Base-by-base conservation (phyloP, 2,797 vertebrate species). In the Acipenser transmontanus region DNA sequence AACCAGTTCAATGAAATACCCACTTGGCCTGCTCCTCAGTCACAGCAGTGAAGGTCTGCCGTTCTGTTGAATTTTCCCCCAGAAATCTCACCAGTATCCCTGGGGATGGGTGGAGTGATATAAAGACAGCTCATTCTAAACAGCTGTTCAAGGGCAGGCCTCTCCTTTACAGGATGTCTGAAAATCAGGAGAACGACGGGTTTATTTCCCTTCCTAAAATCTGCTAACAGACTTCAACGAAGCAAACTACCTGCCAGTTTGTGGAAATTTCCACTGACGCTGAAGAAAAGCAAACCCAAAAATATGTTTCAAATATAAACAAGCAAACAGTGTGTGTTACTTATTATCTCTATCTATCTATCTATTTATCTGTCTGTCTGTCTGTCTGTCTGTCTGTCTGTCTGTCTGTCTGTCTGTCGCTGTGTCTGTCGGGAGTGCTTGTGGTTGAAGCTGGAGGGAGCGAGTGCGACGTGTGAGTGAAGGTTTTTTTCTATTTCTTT, bases 131-230 rank as follows among this genome's bases (percentile, higher is more conserved):
- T 61, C 8, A 8, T 17, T 47, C 17, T 17, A 20, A 20, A 61
- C 60, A 61, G 60, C 60, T 61, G 60, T 20, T 20, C 11, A 7
- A 61, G 60, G 13, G 60, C 60, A 34, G 60, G 60, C 7, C 60
- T 54, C 5, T 54, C n/a, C 9, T 9, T 9, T 54, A 54, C 52
- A 7, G 52, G 52, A 34, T 34, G 34, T 34, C 34, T 34, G 34
- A 34, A 4, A 34, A 34, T 3, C 34, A 34, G 34, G 34, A 34
- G 34, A 34, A 34, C 34, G 3, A 4, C 34, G 34, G 34, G 2
- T 34, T 34, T 34, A 0, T 34, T 34, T 34, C 34, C 34, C 34
- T 34, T 34, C 34, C 34, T 4, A 34, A 34, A 34, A 34, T 34
- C 34, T 34, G 34, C 2, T 34, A 34, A 34, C 34, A 34, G 34